Conservation (phyloP, 1,140 invertebrate genomes). For the Drosophila punjabiensis region DNA sequence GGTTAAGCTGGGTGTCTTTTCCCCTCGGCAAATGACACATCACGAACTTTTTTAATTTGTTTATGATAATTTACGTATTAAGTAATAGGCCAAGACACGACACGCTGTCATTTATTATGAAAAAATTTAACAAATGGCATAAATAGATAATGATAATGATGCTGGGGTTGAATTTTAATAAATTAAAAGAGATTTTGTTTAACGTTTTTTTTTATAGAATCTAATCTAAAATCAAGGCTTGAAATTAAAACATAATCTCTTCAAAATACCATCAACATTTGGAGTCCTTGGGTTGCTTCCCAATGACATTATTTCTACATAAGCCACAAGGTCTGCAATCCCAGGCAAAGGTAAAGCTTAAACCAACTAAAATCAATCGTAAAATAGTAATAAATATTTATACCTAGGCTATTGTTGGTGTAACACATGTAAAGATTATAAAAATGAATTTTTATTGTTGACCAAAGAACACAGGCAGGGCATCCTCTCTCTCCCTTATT, state of each 20-base stretch:
- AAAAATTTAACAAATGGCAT: conserved; percentile 16
- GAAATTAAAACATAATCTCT: conserved; percentile 9
- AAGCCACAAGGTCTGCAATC: not conserved
- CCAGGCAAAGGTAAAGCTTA: conserved; percentile 18
- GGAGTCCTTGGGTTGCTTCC: not conserved
- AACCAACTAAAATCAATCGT: conserved; percentile 72
- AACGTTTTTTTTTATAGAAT: not conserved
- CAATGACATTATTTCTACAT: conserved; percentile 65
- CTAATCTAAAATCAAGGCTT: not conserved
- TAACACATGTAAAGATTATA: conserved; percentile 79
- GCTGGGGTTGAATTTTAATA: conserved; percentile 1
- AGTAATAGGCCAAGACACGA: conserved; percentile 53
- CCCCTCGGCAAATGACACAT: conserved; percentile 66
- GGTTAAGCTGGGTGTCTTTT: conserved; percentile 39
- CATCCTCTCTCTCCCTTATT: conserved; percentile 4
- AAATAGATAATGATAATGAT: conserved; percentile 18
- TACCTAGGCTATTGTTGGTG: conserved; percentile 57
- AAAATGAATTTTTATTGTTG: conserved; percentile 81
- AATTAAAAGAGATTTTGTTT: not conserved
- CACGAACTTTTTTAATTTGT: conserved; percentile 84
- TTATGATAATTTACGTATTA: conserved; percentile 81
- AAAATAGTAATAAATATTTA: conserved; percentile 81
- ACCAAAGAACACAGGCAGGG: conserved; percentile 54
- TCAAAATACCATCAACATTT: conserved; percentile 16
- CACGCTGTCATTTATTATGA: conserved; percentile 65